Evolutionary conservation across 2,113 vertebrate genomes (phyloP).

Genomic region (Phaethornis superciliosus): DNA sequence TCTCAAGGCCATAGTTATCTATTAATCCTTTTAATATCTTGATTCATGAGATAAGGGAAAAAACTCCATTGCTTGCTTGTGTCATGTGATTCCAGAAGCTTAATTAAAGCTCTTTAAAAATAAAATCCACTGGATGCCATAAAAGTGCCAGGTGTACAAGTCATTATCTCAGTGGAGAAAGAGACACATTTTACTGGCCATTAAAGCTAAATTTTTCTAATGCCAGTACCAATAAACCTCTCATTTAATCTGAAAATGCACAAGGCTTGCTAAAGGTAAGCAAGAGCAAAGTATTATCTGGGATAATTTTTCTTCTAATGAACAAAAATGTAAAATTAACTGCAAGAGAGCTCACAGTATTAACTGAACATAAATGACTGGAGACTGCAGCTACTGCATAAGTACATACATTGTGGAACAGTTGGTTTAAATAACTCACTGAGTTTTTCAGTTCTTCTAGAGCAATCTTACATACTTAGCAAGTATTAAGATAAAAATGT

Average conservation of each 20-base stretch:
- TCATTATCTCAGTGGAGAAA: slow-evolving; percentile 18
- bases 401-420: background rate
- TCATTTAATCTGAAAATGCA: slow-evolving; percentile 17
- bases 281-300: background rate
- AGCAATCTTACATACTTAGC: background rate
- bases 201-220: slow-evolving; percentile 36
- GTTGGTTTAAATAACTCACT: background rate
- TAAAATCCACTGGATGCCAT: slow-evolving; percentile 1
- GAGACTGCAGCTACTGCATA: accelerated
- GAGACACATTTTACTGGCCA: background rate
- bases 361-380: background rate
- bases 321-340: background rate
- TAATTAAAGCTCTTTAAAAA: slow-evolving; percentile 38
- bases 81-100: background rate
- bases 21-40: slow-evolving; percentile 25
- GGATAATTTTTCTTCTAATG: background rate
- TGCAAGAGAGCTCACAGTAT: background rate
- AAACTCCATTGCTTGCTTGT: background rate
- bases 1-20: background rate
- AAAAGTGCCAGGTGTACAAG: slow-evolving; percentile 24
- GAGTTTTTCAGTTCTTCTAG: background rate
- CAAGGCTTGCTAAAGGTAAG: slow-evolving; percentile 6
- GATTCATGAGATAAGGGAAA: background rate
- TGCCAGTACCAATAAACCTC: background rate
- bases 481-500: slow-evolving; percentile 4